A percentile compares a stretch with the other conserved stretches of the same genome.
These are phyloP conservation scores for Scyliorhinus canicula DNA, from an alignment of 2,797 vertebrate genomes.

Conservation along the genomic window DNA sequence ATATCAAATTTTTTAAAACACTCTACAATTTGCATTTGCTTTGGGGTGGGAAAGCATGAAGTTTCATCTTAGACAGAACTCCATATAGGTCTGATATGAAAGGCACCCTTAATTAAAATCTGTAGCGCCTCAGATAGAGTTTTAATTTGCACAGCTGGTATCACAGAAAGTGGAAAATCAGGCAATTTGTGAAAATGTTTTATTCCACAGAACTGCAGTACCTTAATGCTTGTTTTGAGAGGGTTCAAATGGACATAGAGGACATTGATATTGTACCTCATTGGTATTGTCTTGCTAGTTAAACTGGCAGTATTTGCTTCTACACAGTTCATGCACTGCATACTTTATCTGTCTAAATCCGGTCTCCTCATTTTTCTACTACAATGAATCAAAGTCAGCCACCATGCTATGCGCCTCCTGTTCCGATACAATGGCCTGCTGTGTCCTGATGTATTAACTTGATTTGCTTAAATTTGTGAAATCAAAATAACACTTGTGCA, in stretches of 20 bases:
- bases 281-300: not conserved
- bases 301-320: not conserved
- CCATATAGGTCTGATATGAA: not conserved
- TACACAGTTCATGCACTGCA: not conserved
- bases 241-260: not conserved
- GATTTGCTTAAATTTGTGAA: not conserved
- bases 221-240: not conserved
- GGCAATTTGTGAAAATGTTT: not conserved
- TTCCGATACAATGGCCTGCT: not conserved
- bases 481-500: not conserved
- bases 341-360: not conserved
- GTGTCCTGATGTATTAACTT: constrained; percentile 1
- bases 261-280: not conserved
- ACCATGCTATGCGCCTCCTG: not conserved
- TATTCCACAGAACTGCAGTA: not conserved
- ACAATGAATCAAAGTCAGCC: not conserved
- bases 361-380: not conserved
- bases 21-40: not conserved
- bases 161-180: not conserved
- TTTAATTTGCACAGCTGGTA: not conserved
- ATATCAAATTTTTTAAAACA: not conserved
- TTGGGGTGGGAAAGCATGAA: not conserved
- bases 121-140: not conserved
- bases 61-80: not conserved
- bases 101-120: not conserved